Base-by-base conservation (phyloP, 2,888 invertebrate species). In the Parnassius mnemosyne region DNA sequence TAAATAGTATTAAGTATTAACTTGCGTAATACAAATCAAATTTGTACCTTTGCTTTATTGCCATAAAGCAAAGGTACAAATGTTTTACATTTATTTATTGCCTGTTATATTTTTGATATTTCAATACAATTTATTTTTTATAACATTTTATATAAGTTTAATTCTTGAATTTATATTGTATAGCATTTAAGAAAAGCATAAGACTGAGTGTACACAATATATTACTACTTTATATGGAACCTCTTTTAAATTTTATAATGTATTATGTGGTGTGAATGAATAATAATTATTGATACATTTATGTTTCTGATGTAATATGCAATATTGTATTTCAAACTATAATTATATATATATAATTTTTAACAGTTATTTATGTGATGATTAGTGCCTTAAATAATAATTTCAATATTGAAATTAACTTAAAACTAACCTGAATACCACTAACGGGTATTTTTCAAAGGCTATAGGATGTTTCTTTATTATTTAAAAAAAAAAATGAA, bases 161-260 rank as follows among this genome's bases (percentile, higher is more conserved):
- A 50, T 44, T 55, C n/a, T 16, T 16, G 12, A 20, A 41, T 42
- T 61, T 10, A 44, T 59, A 59, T 59, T 63, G 16, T 60, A 53
- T 63, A 60, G 56, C 55, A 59, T 63, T 63, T 63, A 63, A 63
- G 63, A 25, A 55, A 63, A 59, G 12, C 13, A 56, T 57, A 63
- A 63, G 63, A 63, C 63, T 63, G 63, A 63, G 51, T 43, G 60
- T 60, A 63, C 59, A 63, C 60, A 63, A 54, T 52, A 51, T 53
- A 59, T 13, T 49, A 49, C 49, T 16, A 49, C 12, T 49, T 13
- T 61, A 47, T 3, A 53, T 25, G 12, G n/a, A 41, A 54, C 25
- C 44, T 50, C 0, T 60, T 53, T 42, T 53, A 20, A 47, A 42
- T 49, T 16, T 60, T 47, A 47, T 34, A 34, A 34, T 51, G 7